phyloP scores from a whole-genome alignment of 2,797 vertebrate genomes.

The Diceros bicornis region DNA sequence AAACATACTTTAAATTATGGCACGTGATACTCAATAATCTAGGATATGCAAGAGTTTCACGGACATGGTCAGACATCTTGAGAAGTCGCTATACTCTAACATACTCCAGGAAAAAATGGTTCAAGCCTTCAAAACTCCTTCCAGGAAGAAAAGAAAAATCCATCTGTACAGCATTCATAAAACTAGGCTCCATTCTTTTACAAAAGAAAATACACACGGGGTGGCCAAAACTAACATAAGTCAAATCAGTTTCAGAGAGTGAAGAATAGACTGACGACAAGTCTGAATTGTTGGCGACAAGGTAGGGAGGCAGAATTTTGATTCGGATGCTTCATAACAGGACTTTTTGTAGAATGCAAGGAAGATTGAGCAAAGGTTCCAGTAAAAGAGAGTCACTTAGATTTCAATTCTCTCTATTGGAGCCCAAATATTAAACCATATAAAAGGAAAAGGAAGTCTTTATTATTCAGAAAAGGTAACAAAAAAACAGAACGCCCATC shows the following conservation, averaged over 20 bases:
- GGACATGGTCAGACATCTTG: neutral
- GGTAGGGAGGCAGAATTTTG: neutral
- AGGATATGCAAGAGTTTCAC: neutral
- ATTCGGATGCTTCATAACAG: neutral
- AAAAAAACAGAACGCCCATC: neutral
- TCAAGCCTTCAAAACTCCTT: slow-evolving; percentile 11
- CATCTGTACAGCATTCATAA: neutral
- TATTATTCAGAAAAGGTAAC: neutral
- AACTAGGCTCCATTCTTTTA: neutral
- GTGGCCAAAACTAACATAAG: neutral
- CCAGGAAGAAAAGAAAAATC: neutral
- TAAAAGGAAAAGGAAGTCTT: neutral
- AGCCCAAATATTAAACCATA: neutral
- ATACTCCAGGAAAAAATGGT: neutral
- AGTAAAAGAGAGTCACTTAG: neutral
- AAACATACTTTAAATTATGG: neutral
- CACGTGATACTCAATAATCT: neutral
- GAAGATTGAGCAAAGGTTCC: neutral
- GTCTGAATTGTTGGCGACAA: neutral
- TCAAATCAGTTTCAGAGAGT: neutral
- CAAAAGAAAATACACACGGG: neutral
- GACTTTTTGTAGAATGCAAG: neutral
- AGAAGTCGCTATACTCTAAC: neutral
- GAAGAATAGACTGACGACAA: neutral
- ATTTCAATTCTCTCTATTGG: neutral